Conservation (phyloP, 2,888 invertebrate genomes). For the Choristoneura rosaceana region DNA sequence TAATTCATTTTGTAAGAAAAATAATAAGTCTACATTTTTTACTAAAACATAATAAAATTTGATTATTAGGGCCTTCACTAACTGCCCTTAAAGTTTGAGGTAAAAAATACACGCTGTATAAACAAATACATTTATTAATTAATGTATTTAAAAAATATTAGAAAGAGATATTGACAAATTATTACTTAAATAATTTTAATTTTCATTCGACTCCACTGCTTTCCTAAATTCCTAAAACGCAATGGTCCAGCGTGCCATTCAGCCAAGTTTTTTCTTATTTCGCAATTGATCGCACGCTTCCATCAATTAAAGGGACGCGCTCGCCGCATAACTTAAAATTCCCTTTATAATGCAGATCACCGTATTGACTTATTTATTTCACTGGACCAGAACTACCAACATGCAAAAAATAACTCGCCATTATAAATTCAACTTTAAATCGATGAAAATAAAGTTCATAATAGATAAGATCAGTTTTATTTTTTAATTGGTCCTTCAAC, state of each 20-base stretch:
- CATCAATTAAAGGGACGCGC: slow-evolving; percentile 75
- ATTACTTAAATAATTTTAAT: too few species aligned
- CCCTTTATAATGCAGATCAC: slow-evolving; percentile 82
- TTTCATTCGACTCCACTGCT: slow-evolving; percentile 51
- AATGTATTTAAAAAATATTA: too few species aligned
- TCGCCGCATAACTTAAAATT: slow-evolving; percentile 77
- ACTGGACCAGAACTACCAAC: slow-evolving; percentile 45
- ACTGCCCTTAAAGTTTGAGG: too few species aligned
- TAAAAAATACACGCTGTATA: too few species aligned
- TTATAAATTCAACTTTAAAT: not conserved
- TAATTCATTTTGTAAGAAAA: too few species aligned
- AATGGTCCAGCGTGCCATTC: slow-evolving; percentile 65
- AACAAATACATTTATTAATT: too few species aligned
- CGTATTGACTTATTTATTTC: slow-evolving; percentile 69
- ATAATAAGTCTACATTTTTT: too few species aligned
- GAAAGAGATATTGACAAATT: too few species aligned
- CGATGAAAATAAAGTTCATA: not conserved
- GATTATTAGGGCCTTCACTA: too few species aligned
- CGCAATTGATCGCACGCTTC: slow-evolving; percentile 79
- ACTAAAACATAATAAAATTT: too few species aligned
- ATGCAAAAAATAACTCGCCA: slow-evolving; percentile 19
- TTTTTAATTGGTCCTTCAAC: slow-evolving; percentile 20
- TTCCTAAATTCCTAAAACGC: slow-evolving; percentile 68
- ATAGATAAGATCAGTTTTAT: not conserved
- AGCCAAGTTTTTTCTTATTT: slow-evolving; percentile 80